phyloP scores from a whole-genome alignment of 2,113 vertebrate species.

The Elaphurus davidianus region DNA sequence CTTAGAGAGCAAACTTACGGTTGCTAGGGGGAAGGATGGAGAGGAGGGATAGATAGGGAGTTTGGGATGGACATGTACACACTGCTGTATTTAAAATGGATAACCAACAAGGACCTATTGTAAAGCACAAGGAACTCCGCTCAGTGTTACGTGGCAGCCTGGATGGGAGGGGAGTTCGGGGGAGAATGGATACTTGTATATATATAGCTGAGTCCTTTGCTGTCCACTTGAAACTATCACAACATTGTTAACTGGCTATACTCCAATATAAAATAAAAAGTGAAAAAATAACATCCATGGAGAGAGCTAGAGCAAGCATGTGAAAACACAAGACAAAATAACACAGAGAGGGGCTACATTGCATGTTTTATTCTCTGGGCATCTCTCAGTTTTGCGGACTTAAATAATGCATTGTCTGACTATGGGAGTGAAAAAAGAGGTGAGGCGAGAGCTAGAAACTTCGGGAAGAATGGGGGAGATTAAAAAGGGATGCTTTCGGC shows the following conservation, averaged over 20 bases:
- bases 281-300: background rate
- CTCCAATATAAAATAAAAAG: background rate
- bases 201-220: background rate
- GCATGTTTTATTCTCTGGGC: background rate
- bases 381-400: background rate
- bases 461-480: conserved; percentile 11
- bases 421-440: background rate
- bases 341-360: background rate
- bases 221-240: background rate
- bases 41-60: background rate
- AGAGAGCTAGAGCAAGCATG: background rate
- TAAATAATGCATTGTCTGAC: background rate
- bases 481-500: conserved; percentile 14
- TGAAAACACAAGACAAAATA: background rate
- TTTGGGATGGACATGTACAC: background rate
- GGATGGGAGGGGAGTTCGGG: background rate
- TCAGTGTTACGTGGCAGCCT: background rate
- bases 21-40: background rate
- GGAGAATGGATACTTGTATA: background rate
- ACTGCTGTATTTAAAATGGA: background rate
- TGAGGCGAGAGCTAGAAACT: background rate
- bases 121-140: background rate
- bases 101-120: background rate
- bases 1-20: background rate
- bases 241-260: background rate